Percentiles rank a stretch among this genome's conserved stretches.
Evolutionary conservation across 2,797 vertebrate species (phyloP).

Genomic region (Sitta carolinensis): DNA sequence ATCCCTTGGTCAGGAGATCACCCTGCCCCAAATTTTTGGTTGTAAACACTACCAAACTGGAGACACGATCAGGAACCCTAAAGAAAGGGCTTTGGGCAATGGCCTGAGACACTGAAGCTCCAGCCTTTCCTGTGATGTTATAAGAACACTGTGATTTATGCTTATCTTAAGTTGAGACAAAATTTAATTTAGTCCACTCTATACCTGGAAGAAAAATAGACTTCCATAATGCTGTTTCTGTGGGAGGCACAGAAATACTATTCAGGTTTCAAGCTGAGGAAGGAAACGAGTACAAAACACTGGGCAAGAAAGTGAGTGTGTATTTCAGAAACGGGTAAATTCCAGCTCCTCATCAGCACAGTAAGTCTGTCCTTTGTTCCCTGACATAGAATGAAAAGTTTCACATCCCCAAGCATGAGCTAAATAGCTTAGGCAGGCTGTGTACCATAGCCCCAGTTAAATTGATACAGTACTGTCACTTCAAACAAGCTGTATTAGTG

Average conservation of each 20-base stretch:
- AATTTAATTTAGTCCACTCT: neutral
- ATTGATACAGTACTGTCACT: constrained; percentile 55
- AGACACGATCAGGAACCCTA: neutral
- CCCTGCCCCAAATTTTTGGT: neutral
- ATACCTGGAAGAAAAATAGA: neutral
- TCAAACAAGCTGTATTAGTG: constrained; percentile 56
- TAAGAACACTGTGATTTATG: neutral
- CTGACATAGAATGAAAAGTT: neutral
- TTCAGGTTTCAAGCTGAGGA: neutral
- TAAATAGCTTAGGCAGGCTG: constrained; percentile 35
- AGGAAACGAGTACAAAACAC: neutral
- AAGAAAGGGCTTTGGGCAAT: neutral
- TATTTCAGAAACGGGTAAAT: neutral
- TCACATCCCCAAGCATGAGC: constrained; percentile 17
- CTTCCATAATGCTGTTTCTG: neutral
- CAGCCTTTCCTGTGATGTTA: neutral
- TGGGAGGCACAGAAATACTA: neutral
- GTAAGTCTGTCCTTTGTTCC: neutral
- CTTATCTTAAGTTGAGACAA: neutral
- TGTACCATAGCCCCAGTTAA: neutral
- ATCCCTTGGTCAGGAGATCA: neutral
- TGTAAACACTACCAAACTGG: neutral
- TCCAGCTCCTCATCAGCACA: neutral
- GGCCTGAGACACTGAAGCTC: neutral
- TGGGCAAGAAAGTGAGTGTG: neutral